Evolutionary conservation across 37 sponge, comb jelly and placozoan genomes (phyloP), one percentile per base, ranked within the genome.

Genomic region (Beroe forskalii): DNA sequence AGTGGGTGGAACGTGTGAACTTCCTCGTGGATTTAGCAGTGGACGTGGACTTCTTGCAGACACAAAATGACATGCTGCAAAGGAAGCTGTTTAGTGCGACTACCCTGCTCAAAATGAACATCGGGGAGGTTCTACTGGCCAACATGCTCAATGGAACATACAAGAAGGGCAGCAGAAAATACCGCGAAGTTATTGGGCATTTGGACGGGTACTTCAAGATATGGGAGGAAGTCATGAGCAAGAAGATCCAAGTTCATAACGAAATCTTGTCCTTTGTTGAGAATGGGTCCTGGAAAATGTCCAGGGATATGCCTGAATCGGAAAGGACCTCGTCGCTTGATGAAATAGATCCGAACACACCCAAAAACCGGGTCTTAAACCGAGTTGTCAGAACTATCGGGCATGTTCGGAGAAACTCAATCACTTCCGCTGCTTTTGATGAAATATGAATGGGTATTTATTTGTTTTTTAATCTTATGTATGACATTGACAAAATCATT

Each of bases 181-280:
- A 69, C 32, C 1, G 32, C 1, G 72, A 69, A 17, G 72, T 69
- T 3, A 36, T 17, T 27, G 37, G 19, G 14, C 72, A 69, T 17
- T 69, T 69, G 32, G 72, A 36, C 12, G 72, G 32, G 27, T 69
- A 36, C 17, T 69, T 69, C 38, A 33, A 69, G 72, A 69, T 69
- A 4, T 69, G 72, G 72, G 72, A 69, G 39, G 72, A 32, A 20
- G 72, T 69, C 17, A 69, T 69, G 72, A 69, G 72, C 35, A 69
- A 33, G 72, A 69, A 69, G 19, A 17, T 69, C 2, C 33, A 69
- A 69, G 72, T 69, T 28, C 72, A 69, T 17, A 69, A 69, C 38
- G 38, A 69, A 37, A 14, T 69, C 37, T 17, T 69, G 3, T 27
- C 38, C 32, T 69, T 69, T 35, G 55, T 48, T 48, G 55, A 48